Base-by-base conservation (phyloP, 2,888 invertebrate species). In the Cataglyphis cursor region DNA sequence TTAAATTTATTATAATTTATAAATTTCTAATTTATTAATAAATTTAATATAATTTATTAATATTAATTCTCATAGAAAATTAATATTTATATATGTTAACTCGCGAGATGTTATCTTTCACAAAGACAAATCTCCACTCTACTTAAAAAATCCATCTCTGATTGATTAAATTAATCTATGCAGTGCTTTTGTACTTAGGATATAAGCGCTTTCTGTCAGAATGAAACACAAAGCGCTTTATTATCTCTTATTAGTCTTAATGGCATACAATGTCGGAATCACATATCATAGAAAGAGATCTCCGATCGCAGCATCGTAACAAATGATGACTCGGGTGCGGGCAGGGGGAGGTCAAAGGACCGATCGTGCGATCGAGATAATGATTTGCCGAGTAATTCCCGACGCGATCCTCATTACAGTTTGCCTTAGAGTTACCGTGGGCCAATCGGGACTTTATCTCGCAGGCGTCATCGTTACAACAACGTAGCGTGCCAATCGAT, bases 391-490 rank as follows among this genome's bases (percentile, higher is more conserved):
- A 86, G 89, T 91, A 90, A 91, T 89, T 89, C 90, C 87, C 90
- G 87, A 90, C 86, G 88, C 88, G 91, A 51, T 51, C 92, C 93
- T 93, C 94, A 93, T 94, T 94, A 93, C 92, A 85, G 90, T 86
- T 90, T 87, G 86, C 90, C 89, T 90, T 87, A 89, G 90, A 93
- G 91, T 93, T 92, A 35, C 88, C 90, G 90, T 92, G 90, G 90
- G 91, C 93, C 93, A 93, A 94, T 94, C 92, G 90, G 89, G 89
- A 90, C 90, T 92, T 93, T 93, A 93, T 93, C 93, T 92, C 92
- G 91, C 86, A 83, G 88, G 92, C 92, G 92, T 92, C 93, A 93
- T 93, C 93, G 93, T 92, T 92, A 91, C 91, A 91, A 92, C 90
- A 83, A 82, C 88, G 87, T 88, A 90, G 90, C 90, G 88, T 89